Base-by-base conservation (phyloP, 2,113 vertebrate genomes). In the Cygnus atratus region DNA sequence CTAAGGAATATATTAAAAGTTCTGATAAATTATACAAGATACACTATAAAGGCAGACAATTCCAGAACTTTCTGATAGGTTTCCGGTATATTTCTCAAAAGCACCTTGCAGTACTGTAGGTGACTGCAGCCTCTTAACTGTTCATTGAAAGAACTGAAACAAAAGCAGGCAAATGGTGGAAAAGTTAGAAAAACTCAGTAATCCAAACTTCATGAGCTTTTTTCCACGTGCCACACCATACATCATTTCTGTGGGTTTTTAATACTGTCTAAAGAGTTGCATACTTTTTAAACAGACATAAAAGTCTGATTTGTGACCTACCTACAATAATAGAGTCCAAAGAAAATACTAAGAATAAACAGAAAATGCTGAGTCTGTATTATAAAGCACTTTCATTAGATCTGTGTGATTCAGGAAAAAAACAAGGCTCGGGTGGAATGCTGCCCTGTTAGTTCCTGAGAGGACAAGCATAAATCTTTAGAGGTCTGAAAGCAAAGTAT, bases 401-500 rank as follows among this genome's bases (percentile, higher is more conserved):
- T 65, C 59, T 86, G 18, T 20, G 78, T 55, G 57, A 80, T 84
- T 93, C 29, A 75, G 44, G 13, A 15, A 26, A 63, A 46, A 92
- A 88, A 43, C 3, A 76, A 43, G 1, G 1, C 21, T 33, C n/a
- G 3, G 3, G n/a, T 57, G 75, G 33, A 88, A 90, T 28, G 37
- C 18, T 86, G 59, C 52, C 52, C 41, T 26, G 25, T 20, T 37
- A 75, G 71, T 17, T 84, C 65, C 72, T 31, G 20, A 52, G 31
- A 76, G n/a, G 63, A 94, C 79, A 35, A 74, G 20, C 35, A 94
- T 67, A 96, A 80, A 86, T 68, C 79, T 85, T 52, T 57, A 78
- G 65, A 75, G 35, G 43, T 74, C 0, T 2, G 59, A 93, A 94
- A 85, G 29, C 10, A 57, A 90, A 63, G 50, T 41, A 94, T 61